These are phyloP conservation scores for Microcebus jonahi DNA, from an alignment of 2,113 vertebrate genomes.

Conservation along the genomic window DNA sequence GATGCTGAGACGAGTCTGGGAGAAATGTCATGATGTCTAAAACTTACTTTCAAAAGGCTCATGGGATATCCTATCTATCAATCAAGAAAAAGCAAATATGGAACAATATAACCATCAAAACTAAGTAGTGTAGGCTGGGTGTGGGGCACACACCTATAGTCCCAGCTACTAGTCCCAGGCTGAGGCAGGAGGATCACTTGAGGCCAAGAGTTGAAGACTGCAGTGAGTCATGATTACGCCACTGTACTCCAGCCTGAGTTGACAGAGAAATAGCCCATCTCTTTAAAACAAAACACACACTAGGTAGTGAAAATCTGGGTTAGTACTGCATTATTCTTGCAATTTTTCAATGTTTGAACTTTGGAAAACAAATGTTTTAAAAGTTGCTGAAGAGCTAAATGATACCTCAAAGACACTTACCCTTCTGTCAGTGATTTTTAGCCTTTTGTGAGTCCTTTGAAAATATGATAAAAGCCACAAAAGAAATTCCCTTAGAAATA, in stretches of 20 bases:
- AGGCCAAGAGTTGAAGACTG: not conserved
- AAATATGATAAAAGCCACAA: not conserved
- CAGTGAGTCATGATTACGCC: no score
- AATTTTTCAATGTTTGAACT: not conserved
- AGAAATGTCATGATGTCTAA: not conserved
- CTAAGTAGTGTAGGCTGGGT: not conserved
- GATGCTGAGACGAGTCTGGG: not conserved
- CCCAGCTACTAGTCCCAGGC: not conserved
- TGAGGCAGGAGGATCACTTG: not conserved
- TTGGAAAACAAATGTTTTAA: not conserved
- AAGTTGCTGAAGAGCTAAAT: not conserved
- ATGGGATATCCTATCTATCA: not conserved
- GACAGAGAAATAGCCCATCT: not conserved
- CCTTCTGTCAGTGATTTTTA: not conserved
- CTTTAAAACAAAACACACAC: not conserved
- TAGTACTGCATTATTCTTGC: not conserved
- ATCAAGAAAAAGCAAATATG: not conserved
- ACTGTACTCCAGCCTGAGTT: not conserved
- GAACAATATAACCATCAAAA: not conserved
- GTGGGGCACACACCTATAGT: not conserved
- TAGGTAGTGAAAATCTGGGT: not conserved
- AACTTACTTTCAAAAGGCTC: not conserved
- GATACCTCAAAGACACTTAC: not conserved
- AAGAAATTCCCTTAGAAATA: not conserved
- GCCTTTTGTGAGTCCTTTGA: not conserved